These are phyloP conservation scores for Phengaris arion DNA, from an alignment of 2,888 invertebrate genomes.

Conservation along the genomic window DNA sequence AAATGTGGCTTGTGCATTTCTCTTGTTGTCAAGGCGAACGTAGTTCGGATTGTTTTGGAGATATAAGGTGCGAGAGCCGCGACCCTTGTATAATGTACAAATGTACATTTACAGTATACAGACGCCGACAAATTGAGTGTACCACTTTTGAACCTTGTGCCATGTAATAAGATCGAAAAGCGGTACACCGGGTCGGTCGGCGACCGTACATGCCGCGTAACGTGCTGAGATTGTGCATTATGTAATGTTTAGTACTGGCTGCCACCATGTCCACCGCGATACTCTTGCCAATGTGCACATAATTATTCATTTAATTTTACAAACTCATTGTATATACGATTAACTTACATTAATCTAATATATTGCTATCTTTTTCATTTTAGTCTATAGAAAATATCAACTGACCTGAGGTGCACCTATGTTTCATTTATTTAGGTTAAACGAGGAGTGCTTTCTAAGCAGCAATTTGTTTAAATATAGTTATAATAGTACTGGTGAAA, in stretches of 20 bases:
- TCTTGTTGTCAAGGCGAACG: slow-evolving; percentile 63
- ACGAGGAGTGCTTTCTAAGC: slow-evolving; percentile 34
- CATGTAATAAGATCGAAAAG: slow-evolving; percentile 22
- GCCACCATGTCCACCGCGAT: slow-evolving; percentile 62
- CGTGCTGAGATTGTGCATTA: slow-evolving; percentile 75
- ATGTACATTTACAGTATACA: not conserved
- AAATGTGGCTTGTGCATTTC: slow-evolving; percentile 73
- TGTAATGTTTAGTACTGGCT: slow-evolving; percentile 59
- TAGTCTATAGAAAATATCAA: slow-evolving; percentile 75
- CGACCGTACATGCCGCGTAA: slow-evolving; percentile 53
- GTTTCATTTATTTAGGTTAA: slow-evolving; percentile 38
- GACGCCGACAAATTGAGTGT: not conserved
- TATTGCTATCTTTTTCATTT: slow-evolving; percentile 79
- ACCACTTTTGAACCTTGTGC: not conserved
- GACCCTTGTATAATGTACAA: slow-evolving; percentile 26
- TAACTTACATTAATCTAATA: slow-evolving; percentile 77
- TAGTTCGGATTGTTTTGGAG: slow-evolving; percentile 58
- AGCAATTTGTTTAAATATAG: slow-evolving; percentile 29
- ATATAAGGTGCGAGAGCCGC: slow-evolving; percentile 57
- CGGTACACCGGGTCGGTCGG: slow-evolving; percentile 32
- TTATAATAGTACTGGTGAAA: slow-evolving; percentile 30
- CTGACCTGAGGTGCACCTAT: slow-evolving; percentile 58
- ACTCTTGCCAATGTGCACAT: slow-evolving; percentile 69
- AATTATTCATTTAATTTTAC: slow-evolving; percentile 71
- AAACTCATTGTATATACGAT: slow-evolving; percentile 72